Evolutionary conservation across 2,888 invertebrate genomes (phyloP).

Genomic region (Sesia bembeciformis): DNA sequence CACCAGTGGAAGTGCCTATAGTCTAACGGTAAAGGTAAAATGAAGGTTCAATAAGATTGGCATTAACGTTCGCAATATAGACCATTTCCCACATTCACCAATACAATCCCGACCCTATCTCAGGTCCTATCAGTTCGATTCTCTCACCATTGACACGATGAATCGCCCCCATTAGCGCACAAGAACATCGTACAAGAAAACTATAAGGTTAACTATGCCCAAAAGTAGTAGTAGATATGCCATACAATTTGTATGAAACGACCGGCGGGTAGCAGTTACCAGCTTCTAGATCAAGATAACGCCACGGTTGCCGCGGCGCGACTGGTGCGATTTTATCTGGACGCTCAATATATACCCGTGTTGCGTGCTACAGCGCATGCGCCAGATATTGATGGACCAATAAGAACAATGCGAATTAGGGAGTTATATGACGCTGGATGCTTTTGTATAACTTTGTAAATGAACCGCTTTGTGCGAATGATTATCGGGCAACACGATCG

Average conservation of each 20-base stretch:
- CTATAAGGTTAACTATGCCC: constrained; percentile 71
- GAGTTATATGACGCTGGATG: constrained; percentile 13
- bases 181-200: constrained; percentile 55
- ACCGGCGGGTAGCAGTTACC: constrained; percentile 52
- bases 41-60: background rate
- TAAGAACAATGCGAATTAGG: constrained; percentile 54
- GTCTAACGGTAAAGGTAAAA: background rate
- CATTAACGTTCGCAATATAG: background rate
- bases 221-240: constrained; percentile 66
- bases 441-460: background rate
- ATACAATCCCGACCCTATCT: constrained; percentile 28
- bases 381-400: constrained; percentile 63
- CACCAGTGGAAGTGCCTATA: too few relatives aligned
- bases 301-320: constrained; percentile 41
- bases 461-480: background rate
- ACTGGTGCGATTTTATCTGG: constrained; percentile 57
- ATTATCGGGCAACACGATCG: background rate
- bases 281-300: constrained; percentile 58
- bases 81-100: constrained; percentile 26
- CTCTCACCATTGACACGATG: constrained; percentile 52
- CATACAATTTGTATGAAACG: constrained; percentile 72
- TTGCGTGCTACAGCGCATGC: constrained; percentile 40
- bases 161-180: constrained; percentile 59
- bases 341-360: constrained; percentile 44
- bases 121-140: constrained; percentile 30